Evolutionary conservation across 2,888 invertebrate species (phyloP).

Genomic region (Meiosimyza decipiens): DNA sequence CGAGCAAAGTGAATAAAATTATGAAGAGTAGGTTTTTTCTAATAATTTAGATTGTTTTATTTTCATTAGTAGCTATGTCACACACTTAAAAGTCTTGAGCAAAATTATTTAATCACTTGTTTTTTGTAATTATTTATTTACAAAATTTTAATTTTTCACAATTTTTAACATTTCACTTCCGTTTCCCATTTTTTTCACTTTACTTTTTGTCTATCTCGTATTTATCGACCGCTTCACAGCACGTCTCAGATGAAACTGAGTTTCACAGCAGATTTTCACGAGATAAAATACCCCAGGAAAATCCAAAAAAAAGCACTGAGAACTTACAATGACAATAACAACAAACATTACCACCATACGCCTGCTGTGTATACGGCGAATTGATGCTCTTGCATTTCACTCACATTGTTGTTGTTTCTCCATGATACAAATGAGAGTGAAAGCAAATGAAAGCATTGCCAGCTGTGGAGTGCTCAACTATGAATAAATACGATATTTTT

Average conservation of each 20-base stretch:
- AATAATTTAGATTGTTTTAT: too few relatives aligned
- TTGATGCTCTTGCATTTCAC: not conserved
- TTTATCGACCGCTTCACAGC: conserved; percentile 62
- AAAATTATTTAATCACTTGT: conserved; percentile 2
- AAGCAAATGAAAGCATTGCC: not conserved
- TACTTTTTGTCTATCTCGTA: conserved; percentile 25
- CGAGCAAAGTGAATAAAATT: too few relatives aligned
- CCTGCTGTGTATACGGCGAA: conserved; percentile 8
- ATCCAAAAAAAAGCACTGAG: conserved; percentile 24
- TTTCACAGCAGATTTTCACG: conserved; percentile 52
- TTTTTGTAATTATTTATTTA: not conserved
- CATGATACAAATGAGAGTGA: not conserved
- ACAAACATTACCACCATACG: not conserved
- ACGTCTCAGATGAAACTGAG: conserved; percentile 67
- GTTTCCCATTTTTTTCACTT: conserved; percentile 22
- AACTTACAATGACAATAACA: not conserved
- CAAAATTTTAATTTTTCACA: conserved; percentile 3
- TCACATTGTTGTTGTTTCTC: not conserved
- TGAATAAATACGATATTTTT: too few relatives aligned
- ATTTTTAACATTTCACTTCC: not conserved
- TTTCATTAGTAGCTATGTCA: not conserved
- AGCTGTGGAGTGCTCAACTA: not conserved
- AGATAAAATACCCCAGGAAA: conserved; percentile 57
- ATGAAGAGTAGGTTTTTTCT: too few relatives aligned
- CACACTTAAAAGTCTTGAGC: not conserved